Percentiles rank a stretch among this genome's conserved stretches.
These are phyloP conservation scores for Struthio camelus DNA, from an alignment of 2,113 vertebrate species.

Conservation along the genomic window DNA sequence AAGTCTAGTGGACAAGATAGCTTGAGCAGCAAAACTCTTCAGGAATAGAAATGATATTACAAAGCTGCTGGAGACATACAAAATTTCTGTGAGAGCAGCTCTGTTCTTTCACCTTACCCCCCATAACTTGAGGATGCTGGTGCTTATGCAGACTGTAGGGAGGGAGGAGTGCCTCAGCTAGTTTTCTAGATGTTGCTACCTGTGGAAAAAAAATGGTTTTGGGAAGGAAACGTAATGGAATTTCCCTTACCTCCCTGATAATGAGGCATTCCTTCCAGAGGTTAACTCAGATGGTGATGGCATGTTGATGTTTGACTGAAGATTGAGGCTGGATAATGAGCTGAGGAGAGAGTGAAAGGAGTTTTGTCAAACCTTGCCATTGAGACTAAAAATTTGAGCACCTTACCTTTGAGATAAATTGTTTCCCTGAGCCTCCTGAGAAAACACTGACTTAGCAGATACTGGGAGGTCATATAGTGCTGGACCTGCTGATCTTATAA, in stretches of 20 bases:
- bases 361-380: not conserved
- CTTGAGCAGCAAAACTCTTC: not conserved
- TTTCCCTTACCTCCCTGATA: not conserved
- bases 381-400: not conserved
- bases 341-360: not conserved
- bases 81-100: not conserved
- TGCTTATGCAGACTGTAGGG: not conserved
- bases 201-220: not conserved
- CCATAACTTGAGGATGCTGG: not conserved
- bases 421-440: not conserved
- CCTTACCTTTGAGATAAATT: not conserved
- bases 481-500: not conserved
- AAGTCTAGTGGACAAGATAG: not conserved
- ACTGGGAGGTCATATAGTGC: not conserved
- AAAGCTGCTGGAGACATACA: not conserved
- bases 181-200: not conserved
- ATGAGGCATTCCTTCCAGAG: not conserved
- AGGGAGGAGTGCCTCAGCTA: not conserved
- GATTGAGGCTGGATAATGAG: not conserved
- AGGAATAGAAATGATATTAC: not conserved
- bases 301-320: not conserved
- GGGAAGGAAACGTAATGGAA: not conserved
- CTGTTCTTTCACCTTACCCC: not conserved
- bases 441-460: not conserved
- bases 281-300: not conserved